Evolutionary conservation across 2,113 vertebrate species (phyloP), one percentile per base, ranked within the genome.

Genomic region (Hydrolagus affinis): DNA sequence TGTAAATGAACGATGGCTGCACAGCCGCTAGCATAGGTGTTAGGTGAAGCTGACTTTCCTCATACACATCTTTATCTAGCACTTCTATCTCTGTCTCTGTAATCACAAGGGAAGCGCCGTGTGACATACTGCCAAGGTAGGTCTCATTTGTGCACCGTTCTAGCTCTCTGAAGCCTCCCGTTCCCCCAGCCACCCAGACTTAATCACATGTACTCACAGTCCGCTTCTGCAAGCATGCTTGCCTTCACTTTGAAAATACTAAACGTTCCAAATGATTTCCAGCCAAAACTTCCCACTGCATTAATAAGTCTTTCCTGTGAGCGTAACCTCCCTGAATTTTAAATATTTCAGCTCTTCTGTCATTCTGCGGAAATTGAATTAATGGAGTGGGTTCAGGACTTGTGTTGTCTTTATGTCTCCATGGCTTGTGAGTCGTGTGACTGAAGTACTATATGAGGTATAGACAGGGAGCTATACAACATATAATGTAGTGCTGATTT

Each of bases 61-160:
- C 87, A 56, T 86, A 90, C 90, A 30, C 93, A 86, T 94, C 91
- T 92, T 94, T 93, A 94, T 92, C 92, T 91, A 94, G 91, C 94
- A 90, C 94, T 96, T 96, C 94, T 96, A 93, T 96, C 94, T 95
- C 93, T 96, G 93, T 97, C 94, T 97, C 95, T 96, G 94, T 96
- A 94, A 95, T 91, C 94, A 90, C 94, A 97, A 98, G 97, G 97
- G 93, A 98, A 95, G 91, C 96, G 97, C 88, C 96, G 96, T 88
- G 98, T 98, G 96, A 99, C 95, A 21, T 96, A 97, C 94, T 98
- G 97, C 95, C 96, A 98, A 99, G 97, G 97, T 99, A 97, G 95
- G 97, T 91, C 83, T 90, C 90, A 88, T 57, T 89, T 88, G 89
- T 86, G 86, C 89, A 88, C 89, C 91, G 91, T 90, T 59, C 86